phyloP scores from a whole-genome alignment of 2,888 invertebrate genomes.

The Gari tellinella region DNA sequence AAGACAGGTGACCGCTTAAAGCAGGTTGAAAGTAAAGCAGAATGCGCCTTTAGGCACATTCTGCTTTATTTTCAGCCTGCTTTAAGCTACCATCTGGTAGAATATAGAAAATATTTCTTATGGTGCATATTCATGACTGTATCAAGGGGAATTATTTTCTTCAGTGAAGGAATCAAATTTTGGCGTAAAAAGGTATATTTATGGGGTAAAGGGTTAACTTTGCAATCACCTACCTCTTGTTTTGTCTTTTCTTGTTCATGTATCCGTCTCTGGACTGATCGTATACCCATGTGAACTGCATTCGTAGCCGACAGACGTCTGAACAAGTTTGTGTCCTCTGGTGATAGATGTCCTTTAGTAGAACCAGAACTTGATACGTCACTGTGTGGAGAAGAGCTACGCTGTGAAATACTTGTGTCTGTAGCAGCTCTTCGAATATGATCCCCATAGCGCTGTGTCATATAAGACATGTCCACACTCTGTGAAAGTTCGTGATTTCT shows the following conservation, averaged over 20 bases:
- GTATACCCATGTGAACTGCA: constrained; percentile 80
- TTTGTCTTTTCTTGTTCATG: constrained; percentile 80
- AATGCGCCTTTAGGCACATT: no score
- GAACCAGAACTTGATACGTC: constrained; percentile 42
- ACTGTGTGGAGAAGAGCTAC: constrained; percentile 53
- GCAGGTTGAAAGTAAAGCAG: no score
- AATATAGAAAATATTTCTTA: no score
- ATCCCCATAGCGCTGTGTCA: constrained; percentile 63
- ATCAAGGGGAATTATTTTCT: no score
- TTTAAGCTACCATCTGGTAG: no score
- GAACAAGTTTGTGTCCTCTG: constrained; percentile 59
- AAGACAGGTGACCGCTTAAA: no score
- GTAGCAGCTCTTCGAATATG: constrained; percentile 72
- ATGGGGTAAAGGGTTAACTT: no score
- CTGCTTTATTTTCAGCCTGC: no score
- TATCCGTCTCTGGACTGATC: constrained; percentile 78
- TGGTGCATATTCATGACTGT: no score
- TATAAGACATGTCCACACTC: constrained; percentile 74
- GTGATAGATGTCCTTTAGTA: constrained; percentile 44
- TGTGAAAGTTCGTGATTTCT: constrained; percentile 72
- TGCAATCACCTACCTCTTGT: constrained; percentile 71
- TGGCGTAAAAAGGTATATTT: no score
- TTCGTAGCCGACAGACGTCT: constrained; percentile 73
- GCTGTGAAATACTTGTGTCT: constrained; percentile 72
- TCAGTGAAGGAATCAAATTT: no score